phyloP scores from a whole-genome alignment of 2,113 vertebrate species.

The Muntiacus reevesi region DNA sequence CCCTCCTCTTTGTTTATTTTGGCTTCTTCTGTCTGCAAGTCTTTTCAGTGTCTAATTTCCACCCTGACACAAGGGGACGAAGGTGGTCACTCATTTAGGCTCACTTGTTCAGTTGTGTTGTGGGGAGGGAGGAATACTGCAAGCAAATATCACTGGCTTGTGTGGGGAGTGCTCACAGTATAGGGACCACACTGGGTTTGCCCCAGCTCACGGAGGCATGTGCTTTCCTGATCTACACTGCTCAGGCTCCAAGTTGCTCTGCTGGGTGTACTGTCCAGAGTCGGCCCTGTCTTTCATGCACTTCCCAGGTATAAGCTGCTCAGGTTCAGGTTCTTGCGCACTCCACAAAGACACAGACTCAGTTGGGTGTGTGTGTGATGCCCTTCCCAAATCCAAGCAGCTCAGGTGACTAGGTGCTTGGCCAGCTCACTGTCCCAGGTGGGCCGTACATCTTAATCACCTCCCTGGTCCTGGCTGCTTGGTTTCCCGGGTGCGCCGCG shows the following conservation, averaged over 20 bases:
- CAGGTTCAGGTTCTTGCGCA: not conserved
- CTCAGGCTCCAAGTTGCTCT: not conserved
- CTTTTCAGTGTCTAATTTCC: not conserved
- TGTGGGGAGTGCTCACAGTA: not conserved
- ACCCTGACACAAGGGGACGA: not conserved
- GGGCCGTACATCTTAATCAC: not conserved
- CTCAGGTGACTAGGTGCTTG: not conserved
- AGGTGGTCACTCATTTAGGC: not conserved
- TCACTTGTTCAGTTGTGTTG: not conserved
- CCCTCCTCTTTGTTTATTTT: not conserved
- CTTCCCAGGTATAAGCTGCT: not conserved
- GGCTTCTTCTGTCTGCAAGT: not conserved
- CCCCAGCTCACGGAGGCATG: not conserved
- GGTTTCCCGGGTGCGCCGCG: accelerated
- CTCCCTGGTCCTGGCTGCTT: not conserved
- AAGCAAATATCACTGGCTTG: not conserved
- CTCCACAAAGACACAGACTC: not conserved
- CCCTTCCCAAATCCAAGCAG: not conserved
- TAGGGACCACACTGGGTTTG: not conserved
- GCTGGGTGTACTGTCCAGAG: not conserved
- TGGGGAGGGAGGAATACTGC: not conserved
- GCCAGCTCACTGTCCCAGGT: not conserved
- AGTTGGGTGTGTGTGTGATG: not conserved
- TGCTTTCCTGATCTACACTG: not conserved
- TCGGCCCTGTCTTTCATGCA: not conserved